A percentile compares a stretch with the other conserved stretches of the same genome.
These are phyloP conservation scores for Caenorhabditis inopinata DNA, from an alignment of 1,140 invertebrate genomes.

Conservation along the genomic window DNA sequence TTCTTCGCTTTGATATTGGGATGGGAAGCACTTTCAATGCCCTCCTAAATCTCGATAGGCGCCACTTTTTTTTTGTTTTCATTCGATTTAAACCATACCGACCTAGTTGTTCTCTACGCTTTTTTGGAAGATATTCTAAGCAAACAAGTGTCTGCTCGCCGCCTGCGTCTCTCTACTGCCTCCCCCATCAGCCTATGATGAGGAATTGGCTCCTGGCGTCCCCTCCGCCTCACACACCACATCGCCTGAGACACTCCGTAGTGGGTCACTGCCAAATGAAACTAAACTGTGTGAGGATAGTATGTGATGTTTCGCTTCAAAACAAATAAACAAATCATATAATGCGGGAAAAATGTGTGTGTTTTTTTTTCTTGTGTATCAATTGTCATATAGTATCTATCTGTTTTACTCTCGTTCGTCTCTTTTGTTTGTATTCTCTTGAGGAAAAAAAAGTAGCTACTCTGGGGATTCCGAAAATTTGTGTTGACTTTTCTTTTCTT, in stretches of 20 bases:
- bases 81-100: no score
- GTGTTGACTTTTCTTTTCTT: slow-evolving; percentile 28
- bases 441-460: slow-evolving; percentile 9
- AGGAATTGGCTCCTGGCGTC: no score
- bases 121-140: no score
- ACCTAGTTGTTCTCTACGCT: no score
- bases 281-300: not conserved
- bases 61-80: no score
- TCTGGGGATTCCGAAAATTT: slow-evolving; percentile 28
- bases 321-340: slow-evolving; percentile 33
- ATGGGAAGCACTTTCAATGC: no score
- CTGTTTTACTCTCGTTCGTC: slow-evolving; percentile 3
- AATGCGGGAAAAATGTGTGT: slow-evolving; percentile 32
- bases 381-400: slow-evolving; percentile 27
- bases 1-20: no score
- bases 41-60: no score
- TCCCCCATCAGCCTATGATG: not conserved
- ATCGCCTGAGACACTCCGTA: not conserved
- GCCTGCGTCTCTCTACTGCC: not conserved
- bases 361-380: slow-evolving; percentile 5
- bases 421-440: slow-evolving; percentile 31
- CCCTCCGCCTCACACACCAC: not conserved
- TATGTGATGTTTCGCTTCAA: slow-evolving; percentile 6
- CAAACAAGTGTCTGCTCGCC: not conserved
- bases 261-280: not conserved